These are phyloP conservation scores for Epinephelus moara DNA, from an alignment of 2,113 vertebrate genomes.

Conservation along the genomic window DNA sequence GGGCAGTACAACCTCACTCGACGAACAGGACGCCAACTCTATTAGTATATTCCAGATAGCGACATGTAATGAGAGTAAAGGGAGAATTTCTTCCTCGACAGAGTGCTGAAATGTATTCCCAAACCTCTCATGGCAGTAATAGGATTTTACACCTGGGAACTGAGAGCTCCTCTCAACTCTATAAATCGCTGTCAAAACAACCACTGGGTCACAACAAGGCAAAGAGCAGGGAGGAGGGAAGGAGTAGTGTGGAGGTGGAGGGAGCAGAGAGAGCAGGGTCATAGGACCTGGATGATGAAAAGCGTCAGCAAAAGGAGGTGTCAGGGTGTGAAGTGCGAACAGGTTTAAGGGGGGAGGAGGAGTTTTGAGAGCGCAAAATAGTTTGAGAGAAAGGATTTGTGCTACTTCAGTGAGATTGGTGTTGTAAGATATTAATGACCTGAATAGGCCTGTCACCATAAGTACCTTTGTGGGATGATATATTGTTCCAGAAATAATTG, in stretches of 20 bases:
- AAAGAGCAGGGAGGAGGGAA: conserved; percentile 37
- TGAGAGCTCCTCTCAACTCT: conserved; percentile 65
- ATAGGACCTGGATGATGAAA: conserved; percentile 29
- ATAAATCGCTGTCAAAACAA: conserved; percentile 78
- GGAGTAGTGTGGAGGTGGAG: conserved; percentile 16
- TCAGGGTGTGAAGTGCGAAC: conserved; percentile 45
- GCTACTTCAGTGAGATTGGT: conserved; percentile 4
- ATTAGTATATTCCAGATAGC: conserved; percentile 49
- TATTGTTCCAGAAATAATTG: too few species aligned
- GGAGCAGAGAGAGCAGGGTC: conserved; percentile 32
- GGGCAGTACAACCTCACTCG: conserved; percentile 6
- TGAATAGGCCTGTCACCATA: background rate
- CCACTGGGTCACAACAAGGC: conserved; percentile 65
- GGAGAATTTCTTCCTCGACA: conserved; percentile 54
- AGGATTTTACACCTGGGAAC: conserved; percentile 78
- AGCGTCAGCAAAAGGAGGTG: conserved; percentile 36
- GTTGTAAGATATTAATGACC: conserved; percentile 1
- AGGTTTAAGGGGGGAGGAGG: background rate
- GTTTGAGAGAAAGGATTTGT: conserved; percentile 7
- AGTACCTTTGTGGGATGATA: too few species aligned
- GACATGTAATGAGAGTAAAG: conserved; percentile 50
- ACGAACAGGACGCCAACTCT: conserved; percentile 28
- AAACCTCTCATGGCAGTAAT: conserved; percentile 69
- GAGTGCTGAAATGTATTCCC: conserved; percentile 59
- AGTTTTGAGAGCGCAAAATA: conserved; percentile 13